A percentile compares a stretch with the other conserved stretches of the same genome.
Conservation (phyloP, 2,113 vertebrate genomes). For the Platichthys stellatus region DNA sequence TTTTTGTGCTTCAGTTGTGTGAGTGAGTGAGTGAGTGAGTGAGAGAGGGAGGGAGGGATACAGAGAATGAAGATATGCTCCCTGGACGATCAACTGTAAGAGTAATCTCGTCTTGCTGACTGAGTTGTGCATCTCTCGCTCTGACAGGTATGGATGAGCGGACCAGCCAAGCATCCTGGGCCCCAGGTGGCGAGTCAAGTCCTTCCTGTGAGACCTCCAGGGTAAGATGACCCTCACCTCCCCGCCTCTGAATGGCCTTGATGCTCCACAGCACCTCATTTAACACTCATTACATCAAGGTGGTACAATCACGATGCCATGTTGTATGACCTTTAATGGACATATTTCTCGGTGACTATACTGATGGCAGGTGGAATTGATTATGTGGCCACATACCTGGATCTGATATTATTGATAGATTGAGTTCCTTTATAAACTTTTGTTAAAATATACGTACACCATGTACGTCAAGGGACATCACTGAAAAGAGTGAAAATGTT, state of each 20-base stretch:
- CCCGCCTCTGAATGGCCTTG: conserved; percentile 63
- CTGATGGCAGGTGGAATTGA: background rate
- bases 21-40: background rate
- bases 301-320: conserved; percentile 46
- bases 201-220: conserved; percentile 93
- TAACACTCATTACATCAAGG: conserved; percentile 67
- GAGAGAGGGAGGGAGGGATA: background rate
- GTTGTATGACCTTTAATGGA: conserved; percentile 42
- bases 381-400: background rate
- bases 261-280: conserved; percentile 67
- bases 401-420: conserved; percentile 14
- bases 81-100: conserved; percentile 13
- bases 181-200: conserved; percentile 92
- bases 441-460: background rate
- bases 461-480: background rate
- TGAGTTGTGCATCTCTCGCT: conserved; percentile 72
- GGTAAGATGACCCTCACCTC: conserved; percentile 86
- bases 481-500: background rate
- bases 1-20: background rate
- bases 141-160: conserved; percentile 95
- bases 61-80: background rate
- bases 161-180: conserved; percentile 91
- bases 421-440: background rate
- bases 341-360: conserved; percentile 31
- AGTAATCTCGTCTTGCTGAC: conserved; percentile 55